Evolutionary conservation across 2,797 vertebrate species (phyloP), one percentile per base, ranked within the genome.

Genomic region (Poliocrania exsul): DNA sequence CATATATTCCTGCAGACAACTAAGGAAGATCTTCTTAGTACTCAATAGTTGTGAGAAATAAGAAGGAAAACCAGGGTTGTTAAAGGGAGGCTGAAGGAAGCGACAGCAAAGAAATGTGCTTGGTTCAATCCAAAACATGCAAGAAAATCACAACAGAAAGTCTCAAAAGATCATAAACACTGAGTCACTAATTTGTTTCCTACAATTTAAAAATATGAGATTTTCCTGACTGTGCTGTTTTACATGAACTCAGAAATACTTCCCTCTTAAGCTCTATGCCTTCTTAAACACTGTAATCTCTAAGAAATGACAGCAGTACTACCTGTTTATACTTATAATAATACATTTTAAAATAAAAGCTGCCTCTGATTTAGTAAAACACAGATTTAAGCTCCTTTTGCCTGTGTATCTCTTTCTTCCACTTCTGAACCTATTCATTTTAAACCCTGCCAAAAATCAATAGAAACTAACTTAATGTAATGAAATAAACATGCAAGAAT

Each of bases 51-150:
- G 61, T 57, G 89, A 84, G 78, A 88, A 42, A 95, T 74, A 40
- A 80, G 51, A 89, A 87, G 53, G 56, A 60, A 86, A 90, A 71
- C 23, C 42, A n/a, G 25, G 79, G 53, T 21, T 89, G 62, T 77
- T 81, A 77, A 75, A 89, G 40, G 17, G 23, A 82, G 1, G 9
- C 29, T 90, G 57, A 83, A 86, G 73, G 42, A 94, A 78, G 19
- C 77, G 6, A 72, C 5, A 6, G 57, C 46, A 86, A 88, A 92
- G 80, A 92, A 94, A 80, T 15, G 0, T 56, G 37, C 77, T 87
- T 54, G 26, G 53, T 54, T 96, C 66, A 89, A 92, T 58, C 11
- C 79, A 94, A 95, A 95, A 70, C 37, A 67, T 31, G 37, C 37
- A 70, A 80, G 26, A 81, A 88, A 87, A 81, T 75, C 78, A 58